Evolutionary conservation across 2,113 vertebrate species (phyloP), one percentile per base, ranked within the genome.

Genomic region (Grus americana): DNA sequence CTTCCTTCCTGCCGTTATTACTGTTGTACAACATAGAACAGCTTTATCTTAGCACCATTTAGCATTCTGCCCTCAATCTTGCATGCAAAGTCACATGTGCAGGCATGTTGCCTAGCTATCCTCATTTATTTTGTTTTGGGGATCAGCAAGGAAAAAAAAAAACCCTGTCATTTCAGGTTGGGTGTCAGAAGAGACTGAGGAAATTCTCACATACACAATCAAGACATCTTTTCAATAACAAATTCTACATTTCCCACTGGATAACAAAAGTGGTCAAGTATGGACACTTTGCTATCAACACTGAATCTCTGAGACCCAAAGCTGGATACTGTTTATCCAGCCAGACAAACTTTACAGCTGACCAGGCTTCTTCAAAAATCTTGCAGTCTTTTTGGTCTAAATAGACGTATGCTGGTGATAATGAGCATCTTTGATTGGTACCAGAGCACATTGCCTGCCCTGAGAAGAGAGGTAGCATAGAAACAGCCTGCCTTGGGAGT

Each of bases 391-490:
- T 81, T 90, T 72, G 20, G 6, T 54, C n/a, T 78, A 34, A 86
- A 58, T 9, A 67, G 15, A 42, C 52, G 4, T 20, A 6, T 46
- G 34, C 16, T 57, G 0, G 1, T 36, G 16, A 30, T 14, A 71
- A 11, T 30, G 4, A 42, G 4, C 19, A 47, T 58, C 19, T 18
- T 1, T 36, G 44, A 21, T 3, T 15, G 17, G 16, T 24, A 40
- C 22, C 40, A 0, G 4, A 46, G 9, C 5, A 36, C 3, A 12
- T 2, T 79, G 4, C 11, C 29, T 91, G 17, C 10, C 36, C 38
- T 74, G 22, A 80, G 44, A 47, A 47, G 14, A 58, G 3, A 7
- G 7, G 30, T 26, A 62, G 12, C 23, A 46, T 6, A 70, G 18
- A 54, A 88, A 47, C 9, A 70, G 4, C 8, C 10, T 58, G 55